A percentile compares a stretch with the other conserved stretches of the same genome.
phyloP scores from a whole-genome alignment of 2,797 vertebrate species.

The Rhinogobio ventralis region DNA sequence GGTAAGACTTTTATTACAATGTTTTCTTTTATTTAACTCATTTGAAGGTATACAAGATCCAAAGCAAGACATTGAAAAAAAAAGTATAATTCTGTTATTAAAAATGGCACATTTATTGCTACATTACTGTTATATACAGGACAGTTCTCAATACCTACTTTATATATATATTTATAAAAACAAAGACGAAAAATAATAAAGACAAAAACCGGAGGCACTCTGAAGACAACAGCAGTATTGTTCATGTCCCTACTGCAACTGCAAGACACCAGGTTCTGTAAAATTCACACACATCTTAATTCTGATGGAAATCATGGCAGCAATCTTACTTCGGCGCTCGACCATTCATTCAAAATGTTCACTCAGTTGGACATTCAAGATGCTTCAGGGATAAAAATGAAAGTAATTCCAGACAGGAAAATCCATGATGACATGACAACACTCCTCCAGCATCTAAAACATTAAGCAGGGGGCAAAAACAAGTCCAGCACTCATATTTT shows the following conservation, averaged over 20 bases:
- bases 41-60: slow-evolving; percentile 84
- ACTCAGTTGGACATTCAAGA: slow-evolving; percentile 43
- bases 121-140: slow-evolving; percentile 93
- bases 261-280: slow-evolving; percentile 71
- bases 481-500: slow-evolving; percentile 39
- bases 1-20: slow-evolving; percentile 82
- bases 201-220: slow-evolving; percentile 81
- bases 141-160: slow-evolving; percentile 89
- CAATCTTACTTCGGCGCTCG: slow-evolving; percentile 28
- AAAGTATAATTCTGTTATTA: slow-evolving; percentile 86
- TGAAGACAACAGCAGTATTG: slow-evolving; percentile 80
- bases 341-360: slow-evolving; percentile 28
- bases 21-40: slow-evolving; percentile 81
- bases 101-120: slow-evolving; percentile 90
- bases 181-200: slow-evolving; percentile 68
- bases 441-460: slow-evolving; percentile 14
- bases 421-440: slow-evolving; percentile 22
- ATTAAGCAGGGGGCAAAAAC: slow-evolving; percentile 1
- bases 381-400: slow-evolving; percentile 25
- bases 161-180: slow-evolving; percentile 72
- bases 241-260: slow-evolving; percentile 71
- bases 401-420: slow-evolving; percentile 1
- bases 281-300: slow-evolving; percentile 47
- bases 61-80: slow-evolving; percentile 87
- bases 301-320: slow-evolving; percentile 47